Evolutionary conservation across 2,888 invertebrate species (phyloP).

Genomic region (Mermis nigrescens): DNA sequence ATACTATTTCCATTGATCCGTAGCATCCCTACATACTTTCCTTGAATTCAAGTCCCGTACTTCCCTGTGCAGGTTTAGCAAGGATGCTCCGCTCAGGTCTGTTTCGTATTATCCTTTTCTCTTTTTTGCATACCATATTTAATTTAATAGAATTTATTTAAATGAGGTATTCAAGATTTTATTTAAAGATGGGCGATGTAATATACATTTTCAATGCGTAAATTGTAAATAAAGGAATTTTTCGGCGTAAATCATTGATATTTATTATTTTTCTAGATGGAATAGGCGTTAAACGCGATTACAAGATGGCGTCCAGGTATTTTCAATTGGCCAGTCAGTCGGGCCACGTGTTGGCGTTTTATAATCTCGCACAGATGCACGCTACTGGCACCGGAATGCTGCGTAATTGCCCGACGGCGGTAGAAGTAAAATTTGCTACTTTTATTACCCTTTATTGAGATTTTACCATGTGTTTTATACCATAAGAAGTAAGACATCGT

Average conservation of each 20-base stretch:
- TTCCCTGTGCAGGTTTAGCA: too few species aligned
- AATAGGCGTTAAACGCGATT: slow-evolving; percentile 44
- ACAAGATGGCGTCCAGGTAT: slow-evolving; percentile 83
- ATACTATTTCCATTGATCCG: too few species aligned
- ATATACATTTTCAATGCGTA: not conserved
- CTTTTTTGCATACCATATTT: too few species aligned
- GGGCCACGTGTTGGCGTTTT: slow-evolving; percentile 85
- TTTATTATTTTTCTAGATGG: slow-evolving; percentile 31
- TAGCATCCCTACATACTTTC: too few species aligned
- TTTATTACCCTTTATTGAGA: too few species aligned
- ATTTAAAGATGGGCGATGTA: not conserved
- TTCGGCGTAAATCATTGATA: too few species aligned
- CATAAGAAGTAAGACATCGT: too few species aligned
- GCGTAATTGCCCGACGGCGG: slow-evolving; percentile 77
- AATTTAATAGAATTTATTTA: too few species aligned
- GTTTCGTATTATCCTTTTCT: too few species aligned
- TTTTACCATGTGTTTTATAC: too few species aligned
- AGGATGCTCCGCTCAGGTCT: too few species aligned
- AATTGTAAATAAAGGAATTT: not conserved
- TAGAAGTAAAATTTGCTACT: slow-evolving; percentile 60
- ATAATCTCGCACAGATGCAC: slow-evolving; percentile 92
- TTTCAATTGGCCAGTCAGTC: slow-evolving; percentile 90
- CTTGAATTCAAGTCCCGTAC: too few species aligned
- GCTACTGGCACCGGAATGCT: slow-evolving; percentile 73
- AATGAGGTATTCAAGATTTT: slow-evolving; percentile 3